Evolutionary conservation across 2,797 vertebrate species (phyloP).

Genomic region (Tapirus indicus): DNA sequence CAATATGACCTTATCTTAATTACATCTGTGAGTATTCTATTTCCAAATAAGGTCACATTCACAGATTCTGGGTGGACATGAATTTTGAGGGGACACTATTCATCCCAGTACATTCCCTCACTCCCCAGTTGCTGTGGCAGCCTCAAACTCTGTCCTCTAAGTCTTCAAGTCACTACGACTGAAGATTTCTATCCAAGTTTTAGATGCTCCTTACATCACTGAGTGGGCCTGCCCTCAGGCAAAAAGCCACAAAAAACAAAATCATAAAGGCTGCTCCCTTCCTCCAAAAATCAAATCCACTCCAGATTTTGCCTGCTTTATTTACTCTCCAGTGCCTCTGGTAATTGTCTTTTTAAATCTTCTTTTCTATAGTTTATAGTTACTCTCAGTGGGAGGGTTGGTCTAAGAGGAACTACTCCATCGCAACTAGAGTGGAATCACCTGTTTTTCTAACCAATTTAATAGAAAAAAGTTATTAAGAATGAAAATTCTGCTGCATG

Average conservation of each 20-base stretch:
- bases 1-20: neutral
- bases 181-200: neutral
- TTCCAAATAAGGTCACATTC: neutral
- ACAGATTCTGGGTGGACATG: neutral
- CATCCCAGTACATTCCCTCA: neutral
- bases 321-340: neutral
- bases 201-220: neutral
- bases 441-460: neutral
- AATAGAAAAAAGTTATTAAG: neutral
- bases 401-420: neutral
- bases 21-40: neutral
- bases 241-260: neutral
- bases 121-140: neutral
- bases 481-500: constrained; percentile 3
- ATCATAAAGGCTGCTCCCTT: neutral
- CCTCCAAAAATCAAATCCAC: neutral
- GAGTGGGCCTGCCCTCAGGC: neutral
- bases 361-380: neutral
- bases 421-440: neutral
- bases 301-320: neutral
- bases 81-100: neutral
- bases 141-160: neutral
- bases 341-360: neutral
- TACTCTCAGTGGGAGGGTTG: neutral
- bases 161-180: neutral